Base-by-base conservation (phyloP, 2,797 vertebrate genomes). In the Oryzias sinensis region DNA sequence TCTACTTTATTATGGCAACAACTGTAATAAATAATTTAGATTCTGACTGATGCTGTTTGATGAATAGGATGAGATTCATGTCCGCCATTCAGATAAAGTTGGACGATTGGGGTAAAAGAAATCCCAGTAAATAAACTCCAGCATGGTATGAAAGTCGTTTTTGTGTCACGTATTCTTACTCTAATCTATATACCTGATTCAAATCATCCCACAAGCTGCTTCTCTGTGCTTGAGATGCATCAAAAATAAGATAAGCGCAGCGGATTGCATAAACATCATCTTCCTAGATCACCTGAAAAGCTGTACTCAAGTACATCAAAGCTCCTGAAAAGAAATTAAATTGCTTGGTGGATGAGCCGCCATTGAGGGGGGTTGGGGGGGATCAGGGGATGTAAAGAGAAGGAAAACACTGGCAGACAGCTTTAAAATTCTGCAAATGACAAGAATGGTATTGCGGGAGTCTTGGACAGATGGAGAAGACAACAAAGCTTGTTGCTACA, bases 381-480 rank as follows among this genome's bases (percentile, higher is more conserved):
- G 65, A 67, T 74, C 65, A 74, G 55, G 40, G 53, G 67, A 75
- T 65, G 68, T 74, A 65, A 74, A 59, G 54, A 45, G 56, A 83
- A 77, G 76, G 79, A 79, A 77, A 87, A 83, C 81, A 83, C 77
- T 68, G 76, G 81, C 75, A 82, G 77, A 71, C 62, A 75, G 65
- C 6, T 41, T 57, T 73, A 79, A 79, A 70, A 79, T 70, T 83
- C 67, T 55, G 57, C 68, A 83, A 84, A 85, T 80, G 85, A 81
- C 62, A 65, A 70, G 74, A 86, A 58, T 3, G 27, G 52, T 51
- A 70, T 80, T 75, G 66, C 70, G 65, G 57, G 62, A 67, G 67
- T 76, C 79, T 69, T 62, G 49, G 66, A 61, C 87, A 91, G 89
- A 92, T 82, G 87, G 88, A 81, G 66, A 82, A 58, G 75, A 79